Evolutionary conservation across 2,888 invertebrate species (phyloP), one percentile per base, ranked within the genome.

Genomic region (Ectemnius continuus): DNA sequence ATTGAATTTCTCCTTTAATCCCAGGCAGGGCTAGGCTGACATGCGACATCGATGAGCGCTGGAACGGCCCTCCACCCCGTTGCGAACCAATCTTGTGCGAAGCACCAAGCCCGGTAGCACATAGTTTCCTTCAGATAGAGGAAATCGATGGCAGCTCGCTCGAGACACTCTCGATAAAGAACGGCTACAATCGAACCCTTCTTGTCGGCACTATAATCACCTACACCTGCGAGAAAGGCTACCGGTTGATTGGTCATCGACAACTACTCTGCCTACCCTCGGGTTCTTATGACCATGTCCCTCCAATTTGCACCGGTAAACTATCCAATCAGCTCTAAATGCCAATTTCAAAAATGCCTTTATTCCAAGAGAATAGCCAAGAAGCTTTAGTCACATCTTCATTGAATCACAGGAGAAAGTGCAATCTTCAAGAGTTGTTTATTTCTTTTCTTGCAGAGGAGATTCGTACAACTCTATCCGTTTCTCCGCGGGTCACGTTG

Each of bases 51-150:
- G 97, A 98, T 85, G 97, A 97, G 89, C 93, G 97, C 65, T 98
- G 97, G 97, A 97, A 97, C 86, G 97, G 97, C 59, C 97, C 97
- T 2, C 97, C 97, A 63, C 97, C 97, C 0, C 92, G 95, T 84
- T 97, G 97, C 91, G 96, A 97, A 79, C 91, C 91, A 6, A 88
- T 91, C 26, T 85, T 85, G 1, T 91, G 91, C 70, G 90, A 91
- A 61, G 82, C 89, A 5, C 90, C 90, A 2, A 57, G 87, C 1
- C 46, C 71, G 0, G 87, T 90, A 0, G 16, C 86, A 6, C 89
- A 90, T 75, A 87, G 88, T 70, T 83, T 75, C 26, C 81, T 90
- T 1, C 80, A 85, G 45, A 78, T 90, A 56, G 88, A 90, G 36
- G 89, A 89, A 67, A 87, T 87, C 67, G 86, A 87, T 59, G 80